Percentiles rank a stretch among this genome's conserved stretches.
phyloP scores from a whole-genome alignment of 2,797 vertebrate genomes.

The Cossypha caffra region DNA sequence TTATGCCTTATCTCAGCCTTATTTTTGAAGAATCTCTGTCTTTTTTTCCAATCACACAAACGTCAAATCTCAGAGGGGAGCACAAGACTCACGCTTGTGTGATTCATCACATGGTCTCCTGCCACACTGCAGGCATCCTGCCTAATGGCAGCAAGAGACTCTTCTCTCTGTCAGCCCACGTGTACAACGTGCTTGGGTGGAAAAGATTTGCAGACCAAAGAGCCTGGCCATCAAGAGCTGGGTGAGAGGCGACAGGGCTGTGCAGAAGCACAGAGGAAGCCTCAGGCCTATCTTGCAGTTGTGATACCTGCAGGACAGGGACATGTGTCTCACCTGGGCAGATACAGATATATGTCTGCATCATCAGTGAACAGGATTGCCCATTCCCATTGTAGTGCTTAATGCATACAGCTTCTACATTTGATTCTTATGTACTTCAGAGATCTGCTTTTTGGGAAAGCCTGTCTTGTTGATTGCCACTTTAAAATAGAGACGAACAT shows the following conservation, averaged over 20 bases:
- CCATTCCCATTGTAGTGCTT: not conserved
- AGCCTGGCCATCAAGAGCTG: not conserved
- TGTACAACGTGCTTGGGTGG: not conserved
- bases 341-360: not conserved
- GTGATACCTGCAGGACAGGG: not conserved
- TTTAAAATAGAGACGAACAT: not conserved
- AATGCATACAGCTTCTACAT: not conserved
- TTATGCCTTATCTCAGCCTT: not conserved
- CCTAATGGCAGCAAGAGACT: not conserved
- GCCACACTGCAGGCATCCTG: not conserved
- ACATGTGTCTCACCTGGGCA: accelerated
- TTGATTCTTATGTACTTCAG: not conserved
- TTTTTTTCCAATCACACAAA: not conserved
- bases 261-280: not conserved
- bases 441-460: not conserved
- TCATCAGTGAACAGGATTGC: not conserved
- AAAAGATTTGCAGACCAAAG: not conserved
- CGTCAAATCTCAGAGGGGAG: not conserved
- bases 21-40: not conserved
- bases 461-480: not conserved
- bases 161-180: not conserved
- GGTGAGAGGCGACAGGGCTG: not conserved
- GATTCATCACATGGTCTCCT: not conserved
- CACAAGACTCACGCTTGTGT: not conserved
- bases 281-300: not conserved